These are phyloP conservation scores for Troides helena DNA, from an alignment of 2,888 invertebrate genomes.

Conservation along the genomic window DNA sequence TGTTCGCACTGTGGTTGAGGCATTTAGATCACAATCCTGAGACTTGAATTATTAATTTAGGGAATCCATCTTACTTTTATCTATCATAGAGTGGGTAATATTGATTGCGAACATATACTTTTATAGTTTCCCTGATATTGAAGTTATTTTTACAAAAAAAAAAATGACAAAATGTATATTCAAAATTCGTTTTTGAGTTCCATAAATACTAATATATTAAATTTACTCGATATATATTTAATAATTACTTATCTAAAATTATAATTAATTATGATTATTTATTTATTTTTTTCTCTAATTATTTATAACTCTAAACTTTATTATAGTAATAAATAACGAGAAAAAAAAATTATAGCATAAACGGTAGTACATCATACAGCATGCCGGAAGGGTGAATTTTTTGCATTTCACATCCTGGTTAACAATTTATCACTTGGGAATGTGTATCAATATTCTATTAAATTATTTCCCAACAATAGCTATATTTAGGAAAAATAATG, in stretches of 20 bases:
- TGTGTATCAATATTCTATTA: background rate
- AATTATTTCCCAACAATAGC: background rate
- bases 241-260: background rate
- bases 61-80: background rate
- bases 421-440: background rate
- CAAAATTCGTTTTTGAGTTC: no score
- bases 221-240: background rate
- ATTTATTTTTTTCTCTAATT: no score
- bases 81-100: background rate
- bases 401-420: background rate
- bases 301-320: no score
- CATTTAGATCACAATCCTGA: slow-evolving; percentile 65
- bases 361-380: no score
- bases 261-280: no score
- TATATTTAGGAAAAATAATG: background rate
- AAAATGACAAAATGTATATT: background rate
- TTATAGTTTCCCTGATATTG: no score
- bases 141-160: background rate
- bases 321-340: no score
- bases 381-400: background rate
- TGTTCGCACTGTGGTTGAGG: slow-evolving; percentile 73
- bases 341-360: no score
- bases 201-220: no score
- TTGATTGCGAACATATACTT: no score
- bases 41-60: background rate